Evolutionary conservation across 1,140 invertebrate genomes (phyloP), one percentile per base, ranked within the genome.

Genomic region (Nasonia giraulti): DNA sequence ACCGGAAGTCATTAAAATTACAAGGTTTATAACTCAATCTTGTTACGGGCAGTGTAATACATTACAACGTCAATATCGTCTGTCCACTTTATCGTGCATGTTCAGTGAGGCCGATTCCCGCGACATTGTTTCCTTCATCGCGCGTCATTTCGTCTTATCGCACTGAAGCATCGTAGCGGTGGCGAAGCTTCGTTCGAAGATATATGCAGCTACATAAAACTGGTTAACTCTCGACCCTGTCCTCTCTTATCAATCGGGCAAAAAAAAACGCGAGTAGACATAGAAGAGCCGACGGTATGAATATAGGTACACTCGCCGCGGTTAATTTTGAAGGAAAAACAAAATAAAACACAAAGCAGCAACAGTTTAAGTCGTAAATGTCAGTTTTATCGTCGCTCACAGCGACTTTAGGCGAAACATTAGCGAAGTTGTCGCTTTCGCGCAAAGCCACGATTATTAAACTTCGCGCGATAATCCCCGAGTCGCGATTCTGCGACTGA

Each of bases 371-470:
- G 20, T 37, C 77, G 77, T 79, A 79, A 79, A n/a, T 55, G 55
- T 66, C 77, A 23, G 27, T 79, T 79, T 79, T 79, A 79, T 79
- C 50, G 44, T 66, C 23, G 27, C 50, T 33, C 50, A 62, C 55
- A 17, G 47, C 47, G 31, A 27, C 8, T 37, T 79, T 79, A 17
- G 55, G 62, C 55, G 55, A 44, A 69, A 80, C 78, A 80, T 80
- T 80, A 80, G 78, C 62, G n/a, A 80, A 80, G 78, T 69, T 55
- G 66, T 80, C 66, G 11, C 20, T 23, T 17, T n/a, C 66, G 62
- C 33, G 62, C 78, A 33, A 23, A 11, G 7, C 8, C 27, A 55
- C 55, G 50, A 79, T 79, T 79, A 66, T 66, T 79, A 66, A 79
- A 66, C 50, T 66, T 23, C 27, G 75, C 76, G 31, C 23, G 77